Evolutionary conservation across 2,888 invertebrate species (phyloP), one percentile per base, ranked within the genome.

Genomic region (Perdita meconis): DNA sequence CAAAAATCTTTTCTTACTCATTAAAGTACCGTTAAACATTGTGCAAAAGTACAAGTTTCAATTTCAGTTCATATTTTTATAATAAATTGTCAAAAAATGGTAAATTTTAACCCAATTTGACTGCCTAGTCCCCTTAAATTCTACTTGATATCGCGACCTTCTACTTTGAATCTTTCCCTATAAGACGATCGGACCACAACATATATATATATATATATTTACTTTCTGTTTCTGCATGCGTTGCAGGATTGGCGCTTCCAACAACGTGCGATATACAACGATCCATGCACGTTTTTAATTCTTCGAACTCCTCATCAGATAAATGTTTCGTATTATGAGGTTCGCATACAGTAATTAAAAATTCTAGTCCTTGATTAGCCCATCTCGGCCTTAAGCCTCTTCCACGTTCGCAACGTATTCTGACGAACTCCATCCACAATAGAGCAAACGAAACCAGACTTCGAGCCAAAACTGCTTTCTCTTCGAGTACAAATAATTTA

Each of bases 341-440:
- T 88, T 98, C 97, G 89, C 97, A 97, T 0, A 97, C 96, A 50
- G 96, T 94, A 92, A 96, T 95, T 0, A 98, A 93, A 91, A 97
- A 98, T 88, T 98, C 98, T 64, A 98, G 91, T 0, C 98, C 98
- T 90, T 97, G 97, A 89, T 95, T 95, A 2, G 98, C 97, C 98
- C 98, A 98, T 89, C 97, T 93, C 0, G 97, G 97, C 24, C 97
- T 92, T 83, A 96, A 93, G 0, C 97, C 97, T 4, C 97, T 93
- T 0, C 97, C 97, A 0, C 96, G 93, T 89, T 98, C 98, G 90
- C 97, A 98, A 16, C 96, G 94, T 87, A 96, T 95, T 81, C 95
- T 94, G 0, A 97, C 97, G 92, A 98, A 98, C 70, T 94, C 94
- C 97, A 98, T 98, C 98, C 98, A 98, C 90, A 96, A 95, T 85